Conservation (phyloP, 2,113 vertebrate species). For the Calyptommatus sinebrachiatus region DNA sequence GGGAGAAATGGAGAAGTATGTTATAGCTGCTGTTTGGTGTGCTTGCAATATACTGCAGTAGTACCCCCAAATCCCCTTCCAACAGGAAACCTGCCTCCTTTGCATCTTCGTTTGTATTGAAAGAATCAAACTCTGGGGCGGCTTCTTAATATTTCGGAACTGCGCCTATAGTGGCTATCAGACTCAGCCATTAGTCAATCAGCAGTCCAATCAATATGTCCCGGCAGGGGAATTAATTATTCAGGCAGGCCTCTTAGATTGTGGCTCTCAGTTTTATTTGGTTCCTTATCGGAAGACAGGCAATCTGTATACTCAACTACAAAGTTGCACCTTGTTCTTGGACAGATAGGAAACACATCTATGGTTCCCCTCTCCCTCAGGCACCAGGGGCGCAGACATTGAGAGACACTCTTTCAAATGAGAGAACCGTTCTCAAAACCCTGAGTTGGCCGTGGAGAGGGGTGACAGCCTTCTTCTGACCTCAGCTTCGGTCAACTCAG, state of each 20-base stretch:
- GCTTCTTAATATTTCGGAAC: conserved; percentile 29
- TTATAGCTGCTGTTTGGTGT: conserved; percentile 64
- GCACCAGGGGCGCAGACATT: too few species aligned
- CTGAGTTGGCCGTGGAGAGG: too few species aligned
- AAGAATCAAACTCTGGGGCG: background rate
- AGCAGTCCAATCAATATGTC: background rate
- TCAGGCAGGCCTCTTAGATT: background rate
- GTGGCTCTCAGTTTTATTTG: background rate
- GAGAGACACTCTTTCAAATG: too few species aligned
- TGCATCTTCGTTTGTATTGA: background rate
- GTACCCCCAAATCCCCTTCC: conserved; percentile 42
- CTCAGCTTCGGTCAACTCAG: too few species aligned
- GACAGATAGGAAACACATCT: background rate
- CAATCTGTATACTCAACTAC: too few species aligned
- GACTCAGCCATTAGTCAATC: fast-evolving
- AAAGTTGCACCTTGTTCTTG: background rate
- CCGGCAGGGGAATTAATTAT: background rate
- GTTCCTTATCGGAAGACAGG: background rate
- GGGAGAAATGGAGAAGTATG: conserved; percentile 83
- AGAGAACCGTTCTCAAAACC: too few species aligned
- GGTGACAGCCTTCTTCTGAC: too few species aligned
- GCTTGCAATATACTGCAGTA: conserved; percentile 47
- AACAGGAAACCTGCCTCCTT: background rate
- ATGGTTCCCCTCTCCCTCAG: too few species aligned
- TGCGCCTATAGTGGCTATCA: background rate